Conservation (phyloP, 2,888 invertebrate species). For the Furcula furcula region DNA sequence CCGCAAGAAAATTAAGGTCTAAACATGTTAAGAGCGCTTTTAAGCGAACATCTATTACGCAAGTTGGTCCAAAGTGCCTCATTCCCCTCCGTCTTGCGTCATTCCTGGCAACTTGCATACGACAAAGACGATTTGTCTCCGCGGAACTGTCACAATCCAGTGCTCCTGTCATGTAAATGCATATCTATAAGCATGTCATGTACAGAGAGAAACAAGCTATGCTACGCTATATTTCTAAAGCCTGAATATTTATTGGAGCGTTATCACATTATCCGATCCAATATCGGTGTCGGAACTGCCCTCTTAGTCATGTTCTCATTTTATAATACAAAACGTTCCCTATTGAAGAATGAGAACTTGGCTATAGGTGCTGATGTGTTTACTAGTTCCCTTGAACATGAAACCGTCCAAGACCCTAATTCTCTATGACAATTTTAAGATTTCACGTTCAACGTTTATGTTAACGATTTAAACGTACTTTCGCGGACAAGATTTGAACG, state of each 20-base stretch:
- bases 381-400: too few relatives aligned
- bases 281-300: too few relatives aligned
- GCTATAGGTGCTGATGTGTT: too few relatives aligned
- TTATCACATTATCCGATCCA: too few relatives aligned
- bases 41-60: constrained; percentile 22
- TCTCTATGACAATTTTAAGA: too few relatives aligned
- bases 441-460: too few relatives aligned
- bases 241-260: constrained; percentile 19
- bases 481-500: too few relatives aligned
- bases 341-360: too few relatives aligned
- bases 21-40: constrained; percentile 24
- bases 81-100: constrained; percentile 9
- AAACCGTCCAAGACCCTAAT: too few relatives aligned
- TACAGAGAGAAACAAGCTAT: constrained; percentile 15
- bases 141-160: constrained; percentile 42
- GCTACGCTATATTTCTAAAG: constrained; percentile 15
- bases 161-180: constrained; percentile 43
- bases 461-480: too few relatives aligned
- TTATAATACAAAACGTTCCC: too few relatives aligned
- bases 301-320: too few relatives aligned
- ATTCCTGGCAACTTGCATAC: constrained; percentile 35
- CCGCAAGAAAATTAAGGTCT: constrained; percentile 12
- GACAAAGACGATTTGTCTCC: constrained; percentile 49
- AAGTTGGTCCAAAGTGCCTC: constrained; percentile 27
- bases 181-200: constrained; percentile 13